A percentile compares a stretch with the other conserved stretches of the same genome.
phyloP scores from a whole-genome alignment of 2,797 vertebrate genomes.

The Leptoclinus maculatus region DNA sequence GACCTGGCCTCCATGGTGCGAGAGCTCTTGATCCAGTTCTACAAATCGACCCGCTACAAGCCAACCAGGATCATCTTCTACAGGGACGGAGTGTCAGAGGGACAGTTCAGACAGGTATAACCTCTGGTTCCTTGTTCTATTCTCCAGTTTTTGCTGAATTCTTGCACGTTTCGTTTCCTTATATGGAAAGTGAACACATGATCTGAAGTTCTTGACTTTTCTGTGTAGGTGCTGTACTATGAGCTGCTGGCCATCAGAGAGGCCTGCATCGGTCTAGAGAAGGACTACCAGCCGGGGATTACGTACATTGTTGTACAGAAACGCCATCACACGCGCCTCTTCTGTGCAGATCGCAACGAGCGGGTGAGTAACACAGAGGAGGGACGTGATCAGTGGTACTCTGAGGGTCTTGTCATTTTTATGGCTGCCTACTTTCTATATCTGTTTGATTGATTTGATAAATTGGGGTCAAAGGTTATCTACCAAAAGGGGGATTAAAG shows the following conservation, averaged over 20 bases:
- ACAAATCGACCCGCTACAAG: conserved; percentile 98
- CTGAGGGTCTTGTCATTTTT: not conserved
- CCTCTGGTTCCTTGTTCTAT: not conserved
- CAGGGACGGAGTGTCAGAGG: conserved; percentile 96
- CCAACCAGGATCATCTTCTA: conserved; percentile 98
- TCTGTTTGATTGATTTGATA: not conserved
- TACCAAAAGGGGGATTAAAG: not conserved
- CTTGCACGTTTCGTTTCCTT: not conserved
- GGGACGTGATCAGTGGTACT: not conserved
- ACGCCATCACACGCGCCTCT: conserved; percentile 95
- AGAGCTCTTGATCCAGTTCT: conserved; percentile 98
- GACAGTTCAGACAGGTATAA: conserved; percentile 94
- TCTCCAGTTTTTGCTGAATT: not conserved
- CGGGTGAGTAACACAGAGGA: conserved; percentile 84
- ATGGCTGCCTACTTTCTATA: not conserved
- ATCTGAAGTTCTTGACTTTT: not conserved
- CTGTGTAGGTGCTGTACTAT: conserved; percentile 93
- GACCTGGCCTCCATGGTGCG: conserved; percentile 97
- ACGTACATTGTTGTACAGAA: conserved; percentile 99
- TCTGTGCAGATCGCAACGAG: conserved; percentile 97
- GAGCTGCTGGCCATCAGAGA: conserved; percentile 97
- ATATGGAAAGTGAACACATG: not conserved
- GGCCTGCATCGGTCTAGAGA: conserved; percentile 97
- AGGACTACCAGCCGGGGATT: conserved; percentile 98
- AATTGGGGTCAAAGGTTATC: not conserved